Percentiles rank a stretch among this genome's conserved stretches.
These are phyloP conservation scores for Epinephelus fuscoguttatus DNA, from an alignment of 2,113 vertebrate species.

Conservation along the genomic window DNA sequence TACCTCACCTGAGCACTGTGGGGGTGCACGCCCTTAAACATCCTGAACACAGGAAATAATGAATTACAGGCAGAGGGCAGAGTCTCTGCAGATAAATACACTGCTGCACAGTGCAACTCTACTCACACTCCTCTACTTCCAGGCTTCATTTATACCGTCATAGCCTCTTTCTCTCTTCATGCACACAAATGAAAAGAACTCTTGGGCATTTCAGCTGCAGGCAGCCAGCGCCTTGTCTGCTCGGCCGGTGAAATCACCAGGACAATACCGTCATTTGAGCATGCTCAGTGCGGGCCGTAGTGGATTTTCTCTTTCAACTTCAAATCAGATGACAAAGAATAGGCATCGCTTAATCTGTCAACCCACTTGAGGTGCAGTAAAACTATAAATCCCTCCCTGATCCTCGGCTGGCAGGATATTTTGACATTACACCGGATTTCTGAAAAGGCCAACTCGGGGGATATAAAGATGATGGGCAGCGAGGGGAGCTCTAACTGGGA, in stretches of 20 bases:
- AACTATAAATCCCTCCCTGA: slow-evolving; percentile 63
- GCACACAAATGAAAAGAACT: slow-evolving; percentile 37
- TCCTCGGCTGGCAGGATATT: slow-evolving; percentile 64
- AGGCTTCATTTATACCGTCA: slow-evolving; percentile 9
- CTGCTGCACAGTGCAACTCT: not conserved
- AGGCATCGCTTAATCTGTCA: slow-evolving; percentile 67
- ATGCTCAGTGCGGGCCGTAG: not conserved
- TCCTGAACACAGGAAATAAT: too few relatives aligned
- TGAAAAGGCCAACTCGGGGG: slow-evolving; percentile 71
- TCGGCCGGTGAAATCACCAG: not conserved
- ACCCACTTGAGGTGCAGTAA: slow-evolving; percentile 51
- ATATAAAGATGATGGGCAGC: slow-evolving; percentile 70
- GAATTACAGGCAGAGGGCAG: too few relatives aligned
- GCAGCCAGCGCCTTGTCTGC: slow-evolving; percentile 25
- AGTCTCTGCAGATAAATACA: too few relatives aligned
- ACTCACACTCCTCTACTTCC: slow-evolving; percentile 1
- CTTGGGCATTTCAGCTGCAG: slow-evolving; percentile 15
- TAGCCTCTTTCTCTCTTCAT: slow-evolving; percentile 7
- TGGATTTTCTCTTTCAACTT: slow-evolving; percentile 56
- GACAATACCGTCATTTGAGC: slow-evolving; percentile 28
- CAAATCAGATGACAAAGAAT: slow-evolving; percentile 59
- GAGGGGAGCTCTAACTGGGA: slow-evolving; percentile 43
- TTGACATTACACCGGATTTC: slow-evolving; percentile 72
- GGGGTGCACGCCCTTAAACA: too few relatives aligned
- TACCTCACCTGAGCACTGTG: too few relatives aligned